Evolutionary conservation across 2,888 invertebrate genomes (phyloP), one percentile per base, ranked within the genome.

Genomic region (Sabatieria punctata): DNA sequence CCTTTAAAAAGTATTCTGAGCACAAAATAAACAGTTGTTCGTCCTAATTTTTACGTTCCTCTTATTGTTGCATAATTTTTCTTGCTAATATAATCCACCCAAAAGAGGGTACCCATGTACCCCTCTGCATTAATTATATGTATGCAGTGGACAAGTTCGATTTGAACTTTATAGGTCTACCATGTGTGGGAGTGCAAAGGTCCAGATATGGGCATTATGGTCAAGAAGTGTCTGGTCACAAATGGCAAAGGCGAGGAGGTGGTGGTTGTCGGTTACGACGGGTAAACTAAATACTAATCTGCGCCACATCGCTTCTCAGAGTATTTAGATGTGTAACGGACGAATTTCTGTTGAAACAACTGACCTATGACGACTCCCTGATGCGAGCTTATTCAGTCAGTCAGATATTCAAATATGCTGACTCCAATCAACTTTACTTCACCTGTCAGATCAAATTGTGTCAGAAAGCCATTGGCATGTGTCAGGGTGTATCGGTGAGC

Each of bases 391-490:
- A 15, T 19, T 41, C 49, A 11, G 15, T 25, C 4, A 42, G 42
- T 33, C 38, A 43, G 40, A 59, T 57, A 15, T 64, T 61, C 56
- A 63, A 64, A 49, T 63, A 61, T 45, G 63, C 62, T 23, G 63
- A 63, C 45, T 57, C 60, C 4, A 61, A 60, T 47, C 61, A 60
- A 35, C 46, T 63, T 27, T 61, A 55, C 44, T 63, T 63, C 53
- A 60, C 61, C 1, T 63, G 63, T 47, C 61, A 61, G 45, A 59
- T 64, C 35, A 47, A 60, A 33, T 47, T 63, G 42, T 63, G 63
- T 48, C 61, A 63, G 51, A 62, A 60, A 39, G 57, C 58, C 30
- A 59, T 61, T 59, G 59, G 58, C 43, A 55, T 60, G 53, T 63
- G 63, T 45, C 53, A 54, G 27, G 60, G 57, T 18, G 54, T 63